Conservation (phyloP, 2,113 vertebrate genomes). For the Anarrhichthys ocellatus region DNA sequence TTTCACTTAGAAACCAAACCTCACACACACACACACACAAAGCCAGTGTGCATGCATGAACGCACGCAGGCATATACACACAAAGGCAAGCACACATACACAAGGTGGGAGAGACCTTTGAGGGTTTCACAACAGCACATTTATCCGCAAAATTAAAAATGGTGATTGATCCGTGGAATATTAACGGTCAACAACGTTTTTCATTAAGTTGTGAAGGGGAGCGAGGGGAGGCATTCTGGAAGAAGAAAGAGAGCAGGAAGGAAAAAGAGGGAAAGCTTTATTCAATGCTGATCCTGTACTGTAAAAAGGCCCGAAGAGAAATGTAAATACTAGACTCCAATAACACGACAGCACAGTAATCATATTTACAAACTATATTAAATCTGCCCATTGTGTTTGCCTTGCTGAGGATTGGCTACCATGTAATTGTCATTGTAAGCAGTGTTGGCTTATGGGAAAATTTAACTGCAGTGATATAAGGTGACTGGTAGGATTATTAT, state of each 20-base stretch:
- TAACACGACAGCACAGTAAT: constrained; percentile 99
- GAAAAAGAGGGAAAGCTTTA: constrained; percentile 87
- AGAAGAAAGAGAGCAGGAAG: constrained; percentile 83
- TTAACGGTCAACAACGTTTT: constrained; percentile 92
- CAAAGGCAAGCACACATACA: constrained; percentile 61
- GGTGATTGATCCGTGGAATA: constrained; percentile 93
- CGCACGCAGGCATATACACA: constrained; percentile 52
- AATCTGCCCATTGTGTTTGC: constrained; percentile 98
- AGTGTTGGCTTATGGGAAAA: constrained; percentile 94
- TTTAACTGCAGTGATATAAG: constrained; percentile 99
- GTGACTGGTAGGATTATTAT: constrained; percentile 99
- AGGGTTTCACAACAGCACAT: constrained; percentile 83
- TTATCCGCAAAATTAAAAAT: constrained; percentile 90
- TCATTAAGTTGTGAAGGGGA: constrained; percentile 91
- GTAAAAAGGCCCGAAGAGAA: constrained; percentile 96
- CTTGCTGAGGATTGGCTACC: constrained; percentile 91
- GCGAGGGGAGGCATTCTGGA: constrained; percentile 72
- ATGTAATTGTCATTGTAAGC: constrained; percentile 99
- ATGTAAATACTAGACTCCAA: constrained; percentile 99
- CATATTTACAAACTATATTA: constrained; percentile 99
- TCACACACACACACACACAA: constrained; percentile 49
- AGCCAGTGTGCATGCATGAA: constrained; percentile 17
- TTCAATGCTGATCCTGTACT: constrained; percentile 93
- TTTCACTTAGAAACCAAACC: constrained; percentile 83
- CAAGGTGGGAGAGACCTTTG: constrained; percentile 82